Base-by-base conservation (phyloP, 2,888 invertebrate species). In the Drosophila acutilabella region DNA sequence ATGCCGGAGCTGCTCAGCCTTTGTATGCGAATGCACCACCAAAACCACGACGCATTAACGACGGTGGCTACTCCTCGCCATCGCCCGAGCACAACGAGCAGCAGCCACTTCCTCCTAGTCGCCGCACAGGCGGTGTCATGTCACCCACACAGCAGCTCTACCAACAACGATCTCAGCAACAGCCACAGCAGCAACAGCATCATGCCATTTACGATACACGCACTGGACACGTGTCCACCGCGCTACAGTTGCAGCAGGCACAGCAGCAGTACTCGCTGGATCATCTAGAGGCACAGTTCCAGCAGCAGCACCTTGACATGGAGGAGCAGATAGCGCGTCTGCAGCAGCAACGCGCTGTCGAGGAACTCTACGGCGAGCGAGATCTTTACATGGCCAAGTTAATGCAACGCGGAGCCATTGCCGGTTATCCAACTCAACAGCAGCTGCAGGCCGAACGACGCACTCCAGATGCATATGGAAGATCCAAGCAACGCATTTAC, bases 1-100 rank as follows among this genome's bases (percentile, higher is more conserved):
- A 88, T 67, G 82, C 86, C 1, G 70, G 64, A 33, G 75, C 89
- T 75, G 84, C 91, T 5, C 96, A 96, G 87, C 96, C 97, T 0
- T 94, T 97, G 1, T 98, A 98, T 89, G 97, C 96, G 1, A 97
- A 97, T 92, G 97, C 97, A 3, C 97, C 97, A 11, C 97, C 97
- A 0, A 97, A 97, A 90, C 97, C 97, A 0, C 93, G 96, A 89
- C 94, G 97, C 58, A 94, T 96, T 38, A 96, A 95, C 72, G 96
- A 96, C 86, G 94, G 94, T 10, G 95, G 95, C 40, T 96, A 96
- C 81, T 95, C 95, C 48, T 96, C 96, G 4, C 95, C 96, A 0
- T 95, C 96, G 83, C 95, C 95, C 41, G 96, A 96, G 78, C 94
- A 94, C 62, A 91, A 91, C 51, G 91, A 91, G 67, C 80, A 90